Percentiles rank a stretch among this genome's conserved stretches.
Conservation (phyloP, 2,113 vertebrate species). For the Acrocephalus arundinaceus region DNA sequence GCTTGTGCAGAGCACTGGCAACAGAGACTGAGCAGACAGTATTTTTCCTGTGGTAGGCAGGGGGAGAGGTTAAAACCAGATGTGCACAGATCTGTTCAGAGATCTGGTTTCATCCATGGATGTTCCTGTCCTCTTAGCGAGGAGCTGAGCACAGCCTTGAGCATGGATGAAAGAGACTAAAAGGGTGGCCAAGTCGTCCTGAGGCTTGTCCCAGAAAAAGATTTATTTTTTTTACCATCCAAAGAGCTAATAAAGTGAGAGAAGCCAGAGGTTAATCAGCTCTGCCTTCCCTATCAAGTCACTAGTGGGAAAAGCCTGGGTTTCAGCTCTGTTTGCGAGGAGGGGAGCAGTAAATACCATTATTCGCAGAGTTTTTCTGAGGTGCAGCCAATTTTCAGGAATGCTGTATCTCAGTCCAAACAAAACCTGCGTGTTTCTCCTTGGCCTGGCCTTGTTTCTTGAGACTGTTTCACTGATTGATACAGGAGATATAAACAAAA, state of each 20-base stretch:
- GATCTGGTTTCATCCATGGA: background rate
- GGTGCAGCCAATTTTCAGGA: constrained; percentile 69
- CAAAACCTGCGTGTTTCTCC: constrained; percentile 64
- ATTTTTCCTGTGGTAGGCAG: background rate
- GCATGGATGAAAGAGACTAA: fast-evolving
- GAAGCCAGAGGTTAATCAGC: background rate
- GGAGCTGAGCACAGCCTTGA: background rate
- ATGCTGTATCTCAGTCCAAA: constrained; percentile 57
- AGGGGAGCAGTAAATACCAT: constrained; percentile 67
- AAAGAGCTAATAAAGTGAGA: background rate
- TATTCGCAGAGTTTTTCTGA: constrained; percentile 53
- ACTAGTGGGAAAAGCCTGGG: background rate
- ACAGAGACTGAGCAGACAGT: background rate
- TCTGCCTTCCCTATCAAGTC: background rate
- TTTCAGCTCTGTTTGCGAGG: constrained; percentile 40
- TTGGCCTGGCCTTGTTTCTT: constrained; percentile 49
- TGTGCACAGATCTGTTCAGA: background rate
- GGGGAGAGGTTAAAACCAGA: background rate
- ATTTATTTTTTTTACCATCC: background rate
- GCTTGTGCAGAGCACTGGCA: background rate
- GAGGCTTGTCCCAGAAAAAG: background rate
- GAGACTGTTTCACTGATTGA: constrained; percentile 46
- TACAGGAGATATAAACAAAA: constrained; percentile 67
- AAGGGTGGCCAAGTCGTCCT: background rate
- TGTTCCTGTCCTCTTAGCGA: background rate